These are phyloP conservation scores for Umimayanthus chanpuru DNA, from an alignment of 92 coral and sea anemone species.

Conservation along the genomic window DNA sequence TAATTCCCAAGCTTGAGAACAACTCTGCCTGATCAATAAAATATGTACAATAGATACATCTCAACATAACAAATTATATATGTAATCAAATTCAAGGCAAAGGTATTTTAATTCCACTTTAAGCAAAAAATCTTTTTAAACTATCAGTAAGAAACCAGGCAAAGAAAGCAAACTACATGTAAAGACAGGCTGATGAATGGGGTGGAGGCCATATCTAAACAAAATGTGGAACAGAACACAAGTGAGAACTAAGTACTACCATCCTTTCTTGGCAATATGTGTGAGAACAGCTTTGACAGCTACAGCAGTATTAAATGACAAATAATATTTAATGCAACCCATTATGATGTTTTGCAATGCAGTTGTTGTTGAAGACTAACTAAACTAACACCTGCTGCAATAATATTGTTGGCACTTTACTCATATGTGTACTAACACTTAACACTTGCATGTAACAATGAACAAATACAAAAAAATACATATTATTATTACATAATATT, in stretches of 20 bases:
- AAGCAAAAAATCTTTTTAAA: too few relatives aligned
- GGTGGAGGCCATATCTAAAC: too few relatives aligned
- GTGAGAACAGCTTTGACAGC: slow-evolving; percentile 15
- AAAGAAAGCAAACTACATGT: too few relatives aligned
- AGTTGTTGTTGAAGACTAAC: slow-evolving; percentile 26
- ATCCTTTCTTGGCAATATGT: not conserved
- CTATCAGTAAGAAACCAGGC: too few relatives aligned
- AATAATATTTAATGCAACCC: slow-evolving; percentile 15
- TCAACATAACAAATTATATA: too few relatives aligned
- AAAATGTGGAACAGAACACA: too few relatives aligned
- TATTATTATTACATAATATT: not conserved
- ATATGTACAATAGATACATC: too few relatives aligned
- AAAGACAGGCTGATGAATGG: too few relatives aligned
- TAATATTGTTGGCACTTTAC: slow-evolving; percentile 15
- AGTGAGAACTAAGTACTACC: too few relatives aligned
- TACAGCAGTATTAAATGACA: slow-evolving; percentile 10
- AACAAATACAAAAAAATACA: slow-evolving; percentile 1
- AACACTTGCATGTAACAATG: slow-evolving; percentile 4
- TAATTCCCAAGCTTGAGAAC: slow-evolving; percentile 6
- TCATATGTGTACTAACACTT: slow-evolving; percentile 3
- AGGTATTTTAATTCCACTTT: too few relatives aligned
- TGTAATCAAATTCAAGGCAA: too few relatives aligned
- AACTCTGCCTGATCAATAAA: not conserved
- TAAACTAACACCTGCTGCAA: slow-evolving; percentile 20
- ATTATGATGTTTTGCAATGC: not conserved